Evolutionary conservation across 30 jellyfish, hydroid and myxozoan species (phyloP), one percentile per base, ranked within the genome.

Genomic region (Aurelia sp.): DNA sequence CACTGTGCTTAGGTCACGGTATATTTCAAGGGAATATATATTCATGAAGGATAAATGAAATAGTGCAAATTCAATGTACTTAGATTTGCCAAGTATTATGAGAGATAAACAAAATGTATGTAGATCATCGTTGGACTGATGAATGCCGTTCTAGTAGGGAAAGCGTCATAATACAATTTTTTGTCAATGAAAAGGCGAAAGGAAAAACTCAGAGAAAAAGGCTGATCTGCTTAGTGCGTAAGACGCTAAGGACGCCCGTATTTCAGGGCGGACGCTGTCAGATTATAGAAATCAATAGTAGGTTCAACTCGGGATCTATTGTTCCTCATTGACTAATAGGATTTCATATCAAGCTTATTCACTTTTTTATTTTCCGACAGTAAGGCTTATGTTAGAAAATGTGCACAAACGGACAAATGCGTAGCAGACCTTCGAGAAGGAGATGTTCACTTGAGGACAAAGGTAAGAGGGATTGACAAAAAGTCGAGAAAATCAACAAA

Each of bases 241-340:
- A 71, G 82, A 61, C 62, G 22, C 40, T 69, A 82, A 82, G 73
- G 86, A 82, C 86, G 92, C 85, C 86, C 76, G 79, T 71, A 82
- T 82, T 82, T 63, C 79, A 41, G 92, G 94, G 77, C 83, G 88
- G 94, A 74, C 94, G 71, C 94, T 37, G 94, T 62, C 80, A 65
- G 94, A 85, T 73, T 73, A 85, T 9, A 53, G 70, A 63, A 85
- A 85, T 74, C 87, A 85, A 85, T 85, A 82, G 94, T 63, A 53
- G 88, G 76, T 85, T 60, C 75, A 85, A 77, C 84, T 85, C 79
- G 64, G 77, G 55, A 33, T 85, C 94, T 65, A 85, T 85, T 73
- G 94, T 74, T 44, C 82, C 16, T 60, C 21, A 22, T 57, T 66
- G 78, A 58, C 76, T 82, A 73, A 82, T 71, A 62, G 68, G 92